Conservation (phyloP, 2,888 invertebrate species). For the Bruchidius siliquastri region DNA sequence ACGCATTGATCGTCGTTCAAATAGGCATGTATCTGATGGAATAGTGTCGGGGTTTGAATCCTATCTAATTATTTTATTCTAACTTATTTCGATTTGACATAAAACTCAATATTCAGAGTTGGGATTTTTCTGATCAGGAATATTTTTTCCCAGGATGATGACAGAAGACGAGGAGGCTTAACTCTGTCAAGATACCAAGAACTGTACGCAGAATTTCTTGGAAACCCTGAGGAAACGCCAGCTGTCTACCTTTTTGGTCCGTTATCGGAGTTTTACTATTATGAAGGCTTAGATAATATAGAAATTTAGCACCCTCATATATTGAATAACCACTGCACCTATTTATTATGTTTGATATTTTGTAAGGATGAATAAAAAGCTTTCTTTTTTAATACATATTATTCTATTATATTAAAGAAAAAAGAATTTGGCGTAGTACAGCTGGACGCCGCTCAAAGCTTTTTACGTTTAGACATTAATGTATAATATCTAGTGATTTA, state of each 20-base stretch:
- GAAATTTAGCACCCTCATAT: background rate
- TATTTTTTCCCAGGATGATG: conserved; percentile 64
- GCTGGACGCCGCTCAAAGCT: no score
- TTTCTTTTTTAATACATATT: background rate
- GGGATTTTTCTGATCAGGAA: no score
- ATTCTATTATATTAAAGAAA: no score
- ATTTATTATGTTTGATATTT: background rate
- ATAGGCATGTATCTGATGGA: no score
- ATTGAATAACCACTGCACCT: background rate
- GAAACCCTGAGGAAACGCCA: conserved; percentile 67
- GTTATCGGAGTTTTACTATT: conserved; percentile 51
- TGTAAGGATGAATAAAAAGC: background rate
- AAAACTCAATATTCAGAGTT: no score
- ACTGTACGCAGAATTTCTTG: conserved; percentile 76
- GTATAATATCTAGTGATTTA: no score
- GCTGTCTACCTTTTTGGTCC: conserved; percentile 79
- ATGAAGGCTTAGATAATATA: background rate
- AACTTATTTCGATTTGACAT: no score
- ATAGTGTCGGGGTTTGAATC: no score
- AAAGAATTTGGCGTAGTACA: no score
- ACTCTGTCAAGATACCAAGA: conserved; percentile 76
- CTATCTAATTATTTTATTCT: no score
- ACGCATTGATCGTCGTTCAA: no score
- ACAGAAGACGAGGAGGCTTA: conserved; percentile 72
- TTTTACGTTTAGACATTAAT: no score